phyloP scores from a whole-genome alignment of 2,888 invertebrate genomes.

The Selenia dentaria region DNA sequence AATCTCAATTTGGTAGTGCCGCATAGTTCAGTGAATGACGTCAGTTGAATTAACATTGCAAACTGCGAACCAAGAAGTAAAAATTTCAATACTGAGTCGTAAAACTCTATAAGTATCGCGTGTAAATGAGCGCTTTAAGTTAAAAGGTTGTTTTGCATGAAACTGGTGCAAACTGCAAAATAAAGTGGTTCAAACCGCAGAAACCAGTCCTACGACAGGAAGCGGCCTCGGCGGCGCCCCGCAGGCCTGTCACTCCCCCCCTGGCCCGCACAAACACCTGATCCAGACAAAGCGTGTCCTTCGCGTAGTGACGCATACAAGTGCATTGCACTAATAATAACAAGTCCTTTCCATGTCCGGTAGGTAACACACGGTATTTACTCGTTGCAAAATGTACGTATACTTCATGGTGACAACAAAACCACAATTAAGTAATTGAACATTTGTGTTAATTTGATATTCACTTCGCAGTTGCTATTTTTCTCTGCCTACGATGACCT shows the following conservation, averaged over 20 bases:
- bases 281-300: conserved; percentile 82
- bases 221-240: conserved; percentile 69
- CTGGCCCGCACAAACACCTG: conserved; percentile 59
- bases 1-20: conserved; percentile 15
- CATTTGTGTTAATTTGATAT: no score
- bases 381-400: no score
- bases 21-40: conserved; percentile 22
- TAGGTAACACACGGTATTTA: conserved; percentile 50
- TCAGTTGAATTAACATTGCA: conserved; percentile 13
- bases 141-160: conserved; percentile 66
- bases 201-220: conserved; percentile 80
- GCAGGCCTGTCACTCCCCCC: conserved; percentile 36
- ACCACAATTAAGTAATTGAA: no score
- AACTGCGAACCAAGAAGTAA: conserved; percentile 21
- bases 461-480: no score
- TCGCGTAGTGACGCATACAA: conserved; percentile 76
- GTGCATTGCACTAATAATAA: conserved; percentile 79
- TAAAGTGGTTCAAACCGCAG: conserved; percentile 77
- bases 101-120: conserved; percentile 25
- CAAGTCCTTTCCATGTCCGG: conserved; percentile 72
- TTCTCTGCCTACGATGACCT: no score
- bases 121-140: conserved; percentile 45
- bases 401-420: no score
- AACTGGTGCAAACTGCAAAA: conserved; percentile 80
- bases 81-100: conserved; percentile 22